A percentile compares a stretch with the other conserved stretches of the same genome.
Evolutionary conservation across 2,888 invertebrate species (phyloP).

Genomic region (Synanthedon myopaeformis): DNA sequence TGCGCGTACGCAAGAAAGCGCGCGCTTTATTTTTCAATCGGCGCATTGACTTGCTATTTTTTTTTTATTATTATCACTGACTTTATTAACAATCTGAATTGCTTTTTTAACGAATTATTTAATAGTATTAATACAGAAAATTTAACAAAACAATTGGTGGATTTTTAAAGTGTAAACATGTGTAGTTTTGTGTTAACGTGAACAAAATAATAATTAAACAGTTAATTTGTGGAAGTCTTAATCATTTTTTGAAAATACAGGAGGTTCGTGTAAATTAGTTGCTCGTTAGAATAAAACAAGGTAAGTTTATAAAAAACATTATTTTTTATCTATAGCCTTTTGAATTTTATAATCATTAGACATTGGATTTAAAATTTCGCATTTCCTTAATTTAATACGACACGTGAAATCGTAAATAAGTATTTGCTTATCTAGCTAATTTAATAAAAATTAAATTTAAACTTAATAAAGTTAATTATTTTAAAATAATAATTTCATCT

Average conservation of each 20-base stretch:
- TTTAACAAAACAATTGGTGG: constrained; percentile 1
- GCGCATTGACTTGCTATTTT: constrained; percentile 15
- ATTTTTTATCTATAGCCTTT: too few relatives aligned
- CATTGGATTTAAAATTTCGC: too few relatives aligned
- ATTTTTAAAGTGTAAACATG: constrained; percentile 14
- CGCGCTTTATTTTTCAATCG: constrained; percentile 31
- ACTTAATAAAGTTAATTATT: too few relatives aligned
- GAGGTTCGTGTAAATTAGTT: constrained; percentile 20
- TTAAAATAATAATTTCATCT: too few relatives aligned
- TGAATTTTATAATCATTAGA: too few relatives aligned
- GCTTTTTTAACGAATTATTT: too few relatives aligned
- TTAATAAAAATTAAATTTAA: too few relatives aligned
- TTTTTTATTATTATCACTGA: constrained; percentile 5
- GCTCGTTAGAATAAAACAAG: constrained; percentile 17
- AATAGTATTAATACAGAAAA: too few relatives aligned
- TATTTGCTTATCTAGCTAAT: too few relatives aligned
- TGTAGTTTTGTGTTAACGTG: constrained; percentile 27
- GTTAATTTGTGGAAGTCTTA: constrained; percentile 27
- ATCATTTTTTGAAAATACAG: constrained; percentile 24
- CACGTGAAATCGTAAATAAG: too few relatives aligned
- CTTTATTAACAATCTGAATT: too few relatives aligned
- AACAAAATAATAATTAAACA: constrained; percentile 23
- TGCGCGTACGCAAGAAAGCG: constrained; percentile 53
- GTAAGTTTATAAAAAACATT: constrained; percentile 15
- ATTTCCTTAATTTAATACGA: too few relatives aligned